Base-by-base conservation (phyloP, 1,140 invertebrate species). In the Acromyrmex heyeri region DNA sequence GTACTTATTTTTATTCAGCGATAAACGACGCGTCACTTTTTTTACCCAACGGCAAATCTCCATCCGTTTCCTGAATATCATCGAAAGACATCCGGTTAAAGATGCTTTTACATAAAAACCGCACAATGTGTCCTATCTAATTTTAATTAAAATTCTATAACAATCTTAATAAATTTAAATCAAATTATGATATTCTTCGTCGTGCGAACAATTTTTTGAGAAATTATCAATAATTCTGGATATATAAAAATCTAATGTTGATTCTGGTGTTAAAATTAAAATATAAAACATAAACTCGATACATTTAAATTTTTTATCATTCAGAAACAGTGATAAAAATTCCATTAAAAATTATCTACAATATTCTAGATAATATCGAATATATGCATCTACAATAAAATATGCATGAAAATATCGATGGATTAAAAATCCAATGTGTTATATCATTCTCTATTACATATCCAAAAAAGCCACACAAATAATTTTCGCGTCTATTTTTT, bases 21-120 rank as follows among this genome's bases (percentile, higher is more conserved):
- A 53, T 79, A 79, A 79, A 50, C n/a, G 3, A 67, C 18, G 59
- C 59, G 24, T 65, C 24, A 53, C 34, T 59, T 48, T 53, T 85
- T 85, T 85, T 78, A 50, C 10, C 14, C 6, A 44, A 34, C 18
- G 57, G 34, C 72, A 24, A 38, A 86, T 86, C 86, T 77, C 57
- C 65, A 76, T 83, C 86, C 72, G 65, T 67, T 88, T 88, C 65
- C 73, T 30, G 77, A 55, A 85, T 10, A 34, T 1, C 38, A 18
- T n/a, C 12, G 24, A 34, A 53, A 82, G 61, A 67, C 21, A 4
- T 83, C 34, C 50, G 55, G 4, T 34, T 65, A 8, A 67, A 76
- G 1, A 4, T 34, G 27, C 50, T 8, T 69, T 24, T 14, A 38
- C 16, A 67, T 67, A 24, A 79, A 55, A 78, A 67, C 1, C 3